A percentile compares a stretch with the other conserved stretches of the same genome.
Evolutionary conservation across 2,888 invertebrate genomes (phyloP).

Genomic region (Anthrax anthrax): DNA sequence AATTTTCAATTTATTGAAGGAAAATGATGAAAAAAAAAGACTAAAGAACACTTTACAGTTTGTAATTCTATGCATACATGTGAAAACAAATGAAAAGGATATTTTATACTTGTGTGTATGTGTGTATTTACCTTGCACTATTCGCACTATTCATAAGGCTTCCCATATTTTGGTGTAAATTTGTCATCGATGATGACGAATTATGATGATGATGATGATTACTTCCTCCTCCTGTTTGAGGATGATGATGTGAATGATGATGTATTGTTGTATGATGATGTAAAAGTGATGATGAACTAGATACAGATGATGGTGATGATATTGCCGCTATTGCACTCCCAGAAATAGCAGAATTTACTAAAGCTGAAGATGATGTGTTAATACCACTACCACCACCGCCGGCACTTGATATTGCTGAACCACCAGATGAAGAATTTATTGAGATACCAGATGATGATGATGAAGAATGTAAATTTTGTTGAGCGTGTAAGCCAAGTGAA

Average conservation of each 20-base stretch:
- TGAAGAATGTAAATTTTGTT: conserved; percentile 14
- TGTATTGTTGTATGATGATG: conserved; percentile 21
- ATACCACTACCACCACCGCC: too few relatives aligned
- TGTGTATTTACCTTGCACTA: conserved; percentile 29
- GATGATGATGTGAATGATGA: conserved; percentile 19
- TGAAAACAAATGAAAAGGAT: too few relatives aligned
- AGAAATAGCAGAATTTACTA: not conserved
- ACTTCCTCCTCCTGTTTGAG: conserved; percentile 14
- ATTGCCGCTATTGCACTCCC: conserved; percentile 5
- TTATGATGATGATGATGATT: conserved; percentile 21
- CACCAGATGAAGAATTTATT: conserved; percentile 2
- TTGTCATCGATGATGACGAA: conserved; percentile 31
- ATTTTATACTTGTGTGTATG: too few relatives aligned
- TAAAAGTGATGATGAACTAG: conserved; percentile 16
- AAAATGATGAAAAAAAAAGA: too few relatives aligned
- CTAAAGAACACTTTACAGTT: too few relatives aligned
- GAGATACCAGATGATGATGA: conserved; percentile 6
- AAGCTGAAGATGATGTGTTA: conserved; percentile 11
- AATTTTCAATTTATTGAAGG: too few relatives aligned
- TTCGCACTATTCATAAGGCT: conserved; percentile 34
- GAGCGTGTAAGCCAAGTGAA: conserved; percentile 20
- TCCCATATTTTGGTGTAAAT: conserved; percentile 34
- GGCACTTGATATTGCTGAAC: not conserved
- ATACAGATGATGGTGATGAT: conserved; percentile 12
- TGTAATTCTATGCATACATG: too few relatives aligned